phyloP scores from a whole-genome alignment of 2,113 vertebrate genomes.

The Megatriorchis doriae region DNA sequence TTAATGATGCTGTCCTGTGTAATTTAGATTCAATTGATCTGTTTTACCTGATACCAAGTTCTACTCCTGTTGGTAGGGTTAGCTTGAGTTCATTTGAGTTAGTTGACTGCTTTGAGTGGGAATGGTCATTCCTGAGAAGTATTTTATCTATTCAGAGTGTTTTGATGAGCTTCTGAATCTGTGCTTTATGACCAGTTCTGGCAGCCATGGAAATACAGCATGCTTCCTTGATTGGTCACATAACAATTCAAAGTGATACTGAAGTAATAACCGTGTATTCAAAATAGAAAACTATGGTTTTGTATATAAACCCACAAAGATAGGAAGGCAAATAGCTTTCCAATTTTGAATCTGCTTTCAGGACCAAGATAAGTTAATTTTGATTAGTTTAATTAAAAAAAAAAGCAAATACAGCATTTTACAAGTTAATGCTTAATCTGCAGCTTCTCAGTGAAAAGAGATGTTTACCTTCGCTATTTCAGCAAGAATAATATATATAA shows the following conservation, averaged over 20 bases:
- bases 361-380: neutral
- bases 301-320: neutral
- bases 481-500: too few species aligned
- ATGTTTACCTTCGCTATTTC: too few species aligned
- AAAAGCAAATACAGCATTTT: neutral
- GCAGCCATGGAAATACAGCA: neutral
- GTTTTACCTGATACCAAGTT: neutral
- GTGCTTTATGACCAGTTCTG: neutral
- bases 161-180: neutral
- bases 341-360: neutral
- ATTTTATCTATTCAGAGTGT: neutral
- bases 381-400: neutral
- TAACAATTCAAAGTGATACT: neutral
- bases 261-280: neutral
- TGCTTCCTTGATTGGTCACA: neutral
- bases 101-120: neutral
- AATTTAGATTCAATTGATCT: neutral
- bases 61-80: neutral
- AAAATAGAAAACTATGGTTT: neutral
- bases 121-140: neutral
- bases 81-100: neutral
- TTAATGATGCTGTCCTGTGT: neutral
- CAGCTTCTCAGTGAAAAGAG: neutral
- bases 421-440: neutral
- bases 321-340: neutral